phyloP scores from a whole-genome alignment of 2,113 vertebrate species.

The Oreochromis spilurus region DNA sequence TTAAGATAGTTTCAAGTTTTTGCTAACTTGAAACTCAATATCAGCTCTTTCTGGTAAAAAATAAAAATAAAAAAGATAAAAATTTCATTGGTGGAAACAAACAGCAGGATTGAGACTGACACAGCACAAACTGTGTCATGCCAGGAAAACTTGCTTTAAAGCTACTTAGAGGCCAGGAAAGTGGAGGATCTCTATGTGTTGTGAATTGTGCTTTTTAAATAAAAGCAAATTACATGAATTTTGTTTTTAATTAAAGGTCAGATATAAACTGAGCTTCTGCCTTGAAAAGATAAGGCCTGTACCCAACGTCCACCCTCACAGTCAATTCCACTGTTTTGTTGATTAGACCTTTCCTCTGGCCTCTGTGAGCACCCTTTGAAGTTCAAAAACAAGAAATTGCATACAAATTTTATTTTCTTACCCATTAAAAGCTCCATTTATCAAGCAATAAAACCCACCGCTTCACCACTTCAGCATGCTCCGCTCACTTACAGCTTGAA shows the following conservation, averaged over 20 bases:
- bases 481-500: neutral
- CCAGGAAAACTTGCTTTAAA: neutral
- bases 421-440: neutral
- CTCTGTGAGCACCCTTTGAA: neutral
- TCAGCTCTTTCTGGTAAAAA: neutral
- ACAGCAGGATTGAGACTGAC: neutral
- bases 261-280: neutral
- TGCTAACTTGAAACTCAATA: neutral
- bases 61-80: neutral
- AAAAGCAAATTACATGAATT: neutral
- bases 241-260: neutral
- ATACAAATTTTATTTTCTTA: neutral
- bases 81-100: neutral
- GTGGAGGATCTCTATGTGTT: neutral
- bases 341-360: neutral
- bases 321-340: neutral
- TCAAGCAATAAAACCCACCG: neutral
- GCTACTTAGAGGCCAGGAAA: neutral
- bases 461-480: rapidly evolving
- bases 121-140: neutral
- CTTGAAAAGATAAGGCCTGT: neutral
- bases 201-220: neutral
- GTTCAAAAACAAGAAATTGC: neutral
- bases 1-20: neutral
- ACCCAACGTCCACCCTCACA: neutral